Base-by-base conservation (phyloP, 2,113 vertebrate species). In the Jaculus jaculus region DNA sequence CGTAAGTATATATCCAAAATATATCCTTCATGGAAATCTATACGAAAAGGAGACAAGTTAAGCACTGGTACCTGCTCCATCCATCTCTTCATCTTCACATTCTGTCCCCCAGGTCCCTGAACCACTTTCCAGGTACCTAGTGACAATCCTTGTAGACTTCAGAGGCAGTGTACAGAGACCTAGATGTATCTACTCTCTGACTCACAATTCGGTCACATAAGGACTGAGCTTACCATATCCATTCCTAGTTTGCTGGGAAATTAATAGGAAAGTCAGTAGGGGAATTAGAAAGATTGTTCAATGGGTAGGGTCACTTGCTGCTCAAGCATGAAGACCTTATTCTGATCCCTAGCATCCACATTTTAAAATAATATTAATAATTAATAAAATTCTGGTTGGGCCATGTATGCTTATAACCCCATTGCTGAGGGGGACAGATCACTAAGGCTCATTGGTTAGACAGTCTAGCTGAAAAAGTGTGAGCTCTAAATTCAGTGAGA, bases 31-130 rank as follows among this genome's bases (percentile, higher is more conserved):
- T 37, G 21, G 28, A 93, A 73, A 60, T 47, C 63, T 75, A 68
- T 7, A 39, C 7, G 26, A 60, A 54, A 87, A 84, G 47, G 18
- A 60, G 47, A 39, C 5, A 32, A 28, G n/a, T 11, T 42, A 80
- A 54, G 75, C 32, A 0, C 10, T 16, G 0, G 0, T 10, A 34
- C 32, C 58, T 28, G 4, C 20, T 39, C n/a, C 3, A 5, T 1
- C 3, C 16, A 21, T 2, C 5, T 37, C 28, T 17, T 26, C 23
- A 20, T 5, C 6, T 39, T 15, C 0, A 4, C 12, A 4, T 4
- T 6, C 30, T 2, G 75, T 7, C 47, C 32, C 34, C 28, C 30
- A 66, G 30, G 21, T 1, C 42, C 42, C 54, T 10, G 2, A 24
- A 26, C 10, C 18, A 13, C 51, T 20, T 39, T 23, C 42, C 32